These are phyloP conservation scores for Leucophenga varia DNA, from an alignment of 1,140 invertebrate genomes.

Conservation along the genomic window DNA sequence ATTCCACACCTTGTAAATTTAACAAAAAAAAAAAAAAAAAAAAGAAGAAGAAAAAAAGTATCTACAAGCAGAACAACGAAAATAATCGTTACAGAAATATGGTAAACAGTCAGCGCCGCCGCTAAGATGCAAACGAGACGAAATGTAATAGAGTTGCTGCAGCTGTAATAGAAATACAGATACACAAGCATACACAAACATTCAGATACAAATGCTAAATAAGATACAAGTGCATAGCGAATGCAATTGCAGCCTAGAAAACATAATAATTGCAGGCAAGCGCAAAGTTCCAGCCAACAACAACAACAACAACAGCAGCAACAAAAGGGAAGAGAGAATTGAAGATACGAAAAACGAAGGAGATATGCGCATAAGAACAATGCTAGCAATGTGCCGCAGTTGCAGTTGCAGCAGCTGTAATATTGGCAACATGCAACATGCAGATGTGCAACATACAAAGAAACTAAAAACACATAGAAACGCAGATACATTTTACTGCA, in stretches of 20 bases:
- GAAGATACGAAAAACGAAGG: too few relatives aligned
- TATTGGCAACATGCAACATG: conserved; percentile 22
- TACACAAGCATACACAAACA: conserved; percentile 13
- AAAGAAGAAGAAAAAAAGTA: too few relatives aligned
- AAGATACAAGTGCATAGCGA: too few relatives aligned
- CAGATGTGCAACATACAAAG: conserved; percentile 28
- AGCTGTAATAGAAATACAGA: conserved; percentile 10
- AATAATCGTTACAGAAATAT: conserved; percentile 1
- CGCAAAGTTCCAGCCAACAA: conserved; percentile 15
- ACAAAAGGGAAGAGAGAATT: too few relatives aligned
- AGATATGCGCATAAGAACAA: too few relatives aligned
- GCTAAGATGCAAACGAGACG: too few relatives aligned
- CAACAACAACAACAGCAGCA: conserved; percentile 7
- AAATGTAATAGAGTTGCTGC: conserved; percentile 1
- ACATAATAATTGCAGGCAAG: conserved; percentile 43
- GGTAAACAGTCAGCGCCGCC: too few relatives aligned
- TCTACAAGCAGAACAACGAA: too few relatives aligned
- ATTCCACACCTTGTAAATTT: conserved; percentile 53
- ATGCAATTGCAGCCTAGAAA: conserved; percentile 38
- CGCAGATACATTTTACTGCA: conserved; percentile 25
- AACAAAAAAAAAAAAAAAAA: conserved; percentile 38
- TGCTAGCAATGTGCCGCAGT: too few relatives aligned
- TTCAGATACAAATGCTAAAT: conserved; percentile 25
- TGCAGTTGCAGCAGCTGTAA: background rate
- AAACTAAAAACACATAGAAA: too few relatives aligned